Evolutionary conservation across 2,888 invertebrate species (phyloP).

Genomic region (Neuroscelio doddi): DNA sequence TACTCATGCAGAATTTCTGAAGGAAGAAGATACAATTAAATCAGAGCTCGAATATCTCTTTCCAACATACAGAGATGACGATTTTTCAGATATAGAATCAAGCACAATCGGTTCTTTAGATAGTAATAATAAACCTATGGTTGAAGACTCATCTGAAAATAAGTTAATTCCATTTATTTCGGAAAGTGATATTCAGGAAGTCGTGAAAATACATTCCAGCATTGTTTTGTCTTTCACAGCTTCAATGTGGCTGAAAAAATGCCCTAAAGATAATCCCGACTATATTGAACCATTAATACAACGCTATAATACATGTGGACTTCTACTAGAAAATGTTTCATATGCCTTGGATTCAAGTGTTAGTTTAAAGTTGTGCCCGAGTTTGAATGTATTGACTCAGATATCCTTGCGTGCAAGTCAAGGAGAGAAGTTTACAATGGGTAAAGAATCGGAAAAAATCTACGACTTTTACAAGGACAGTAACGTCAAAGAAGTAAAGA

Average conservation of each 20-base stretch:
- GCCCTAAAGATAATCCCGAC: conserved; percentile 59
- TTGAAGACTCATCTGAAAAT: background rate
- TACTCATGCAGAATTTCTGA: conserved; percentile 78
- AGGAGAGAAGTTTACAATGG: conserved; percentile 67
- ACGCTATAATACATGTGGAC: conserved; percentile 77
- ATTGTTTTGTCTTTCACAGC: conserved; percentile 76
- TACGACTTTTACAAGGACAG: conserved; percentile 89
- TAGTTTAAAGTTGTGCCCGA: conserved; percentile 75
- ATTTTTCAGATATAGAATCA: conserved; percentile 80
- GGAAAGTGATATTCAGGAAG: conserved; percentile 75
- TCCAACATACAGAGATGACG: conserved; percentile 79
- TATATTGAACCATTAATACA: conserved; percentile 75
- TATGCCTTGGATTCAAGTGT: conserved; percentile 74
- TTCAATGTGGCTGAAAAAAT: conserved; percentile 76
- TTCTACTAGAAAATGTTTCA: conserved; percentile 74
- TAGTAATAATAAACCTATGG: background rate
- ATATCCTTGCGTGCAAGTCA: conserved; percentile 73
- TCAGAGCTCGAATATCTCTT: conserved; percentile 81
- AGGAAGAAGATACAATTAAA: conserved; percentile 80
- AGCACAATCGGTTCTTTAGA: background rate
- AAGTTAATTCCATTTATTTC: conserved; percentile 14
- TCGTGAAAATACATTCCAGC: conserved; percentile 77
- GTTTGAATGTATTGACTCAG: conserved; percentile 74
- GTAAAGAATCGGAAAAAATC: conserved; percentile 39
- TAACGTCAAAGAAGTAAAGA: conserved; percentile 84